A percentile compares a stretch with the other conserved stretches of the same genome.
phyloP scores from a whole-genome alignment of 2,888 invertebrate species.

The Ferrisia virgata region DNA sequence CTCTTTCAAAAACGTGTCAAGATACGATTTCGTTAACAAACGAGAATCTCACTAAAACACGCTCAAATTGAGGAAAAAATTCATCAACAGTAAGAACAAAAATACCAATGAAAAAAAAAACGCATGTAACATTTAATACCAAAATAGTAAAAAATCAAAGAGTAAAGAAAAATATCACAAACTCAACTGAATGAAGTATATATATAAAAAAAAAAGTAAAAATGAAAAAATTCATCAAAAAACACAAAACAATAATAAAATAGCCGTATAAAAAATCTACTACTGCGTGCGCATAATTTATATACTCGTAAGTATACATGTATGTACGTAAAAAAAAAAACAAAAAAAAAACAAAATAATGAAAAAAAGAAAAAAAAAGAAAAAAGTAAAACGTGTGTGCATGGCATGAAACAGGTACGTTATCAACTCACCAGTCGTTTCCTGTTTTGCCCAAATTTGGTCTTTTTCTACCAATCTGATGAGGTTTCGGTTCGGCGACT shows the following conservation, averaged over 20 bases:
- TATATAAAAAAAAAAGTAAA: background rate
- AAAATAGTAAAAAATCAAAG: background rate
- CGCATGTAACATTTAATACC: background rate
- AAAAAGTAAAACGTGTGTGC: constrained; percentile 46
- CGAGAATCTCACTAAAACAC: background rate
- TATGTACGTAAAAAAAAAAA: constrained; percentile 13
- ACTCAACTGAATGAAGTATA: background rate
- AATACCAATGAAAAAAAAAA: background rate
- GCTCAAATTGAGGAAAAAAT: background rate
- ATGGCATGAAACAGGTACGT: constrained; percentile 42
- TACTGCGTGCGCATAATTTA: constrained; percentile 36
- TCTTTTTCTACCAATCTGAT: constrained; percentile 66
- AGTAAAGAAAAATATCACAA: constrained; percentile 15
- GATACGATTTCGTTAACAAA: background rate
- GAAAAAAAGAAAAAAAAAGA: constrained; percentile 37
- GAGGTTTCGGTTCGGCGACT: constrained; percentile 73
- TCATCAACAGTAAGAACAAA: background rate
- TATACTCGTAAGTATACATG: background rate
- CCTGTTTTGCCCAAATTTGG: constrained; percentile 66
- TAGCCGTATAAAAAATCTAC: constrained; percentile 34
- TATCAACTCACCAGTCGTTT: constrained; percentile 62
- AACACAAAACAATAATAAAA: constrained; percentile 31
- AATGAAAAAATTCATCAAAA: background rate
- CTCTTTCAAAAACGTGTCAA: background rate
- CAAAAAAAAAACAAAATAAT: constrained; percentile 35